Percentiles rank a stretch among this genome's conserved stretches.
phyloP scores from a whole-genome alignment of 2,797 vertebrate genomes.

The Gymnodraco acuticeps region DNA sequence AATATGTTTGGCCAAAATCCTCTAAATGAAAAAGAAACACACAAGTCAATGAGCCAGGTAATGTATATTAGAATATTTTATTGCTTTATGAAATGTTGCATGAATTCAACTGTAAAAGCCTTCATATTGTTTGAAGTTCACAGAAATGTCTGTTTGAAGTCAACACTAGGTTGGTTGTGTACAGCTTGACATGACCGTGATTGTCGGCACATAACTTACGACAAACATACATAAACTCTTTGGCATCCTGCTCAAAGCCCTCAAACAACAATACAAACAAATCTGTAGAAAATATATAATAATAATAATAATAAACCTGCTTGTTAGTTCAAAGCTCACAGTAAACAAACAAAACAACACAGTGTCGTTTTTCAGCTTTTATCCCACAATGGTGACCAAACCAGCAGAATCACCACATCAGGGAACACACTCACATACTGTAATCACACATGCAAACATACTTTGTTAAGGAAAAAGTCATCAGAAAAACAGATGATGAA shows the following conservation, averaged over 20 bases:
- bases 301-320: conserved; percentile 75
- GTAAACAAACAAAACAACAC: conserved; percentile 87
- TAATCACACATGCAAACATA: conserved; percentile 74
- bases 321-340: conserved; percentile 88
- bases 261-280: conserved; percentile 89
- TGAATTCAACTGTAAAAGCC: conserved; percentile 83
- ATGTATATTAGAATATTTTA: conserved; percentile 85
- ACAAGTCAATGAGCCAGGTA: conserved; percentile 17
- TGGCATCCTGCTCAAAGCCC: conserved; percentile 87
- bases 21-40: conserved; percentile 8
- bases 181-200: conserved; percentile 87
- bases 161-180: conserved; percentile 77
- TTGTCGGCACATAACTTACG: conserved; percentile 90
- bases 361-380: conserved; percentile 58
- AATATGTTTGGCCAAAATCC: neutral
- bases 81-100: conserved; percentile 87
- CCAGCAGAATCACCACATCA: conserved; percentile 89
- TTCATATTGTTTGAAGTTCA: conserved; percentile 84
- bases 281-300: conserved; percentile 95
- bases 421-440: conserved; percentile 72
- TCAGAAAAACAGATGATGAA: conserved; percentile 54
- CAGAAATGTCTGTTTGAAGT: conserved; percentile 82
- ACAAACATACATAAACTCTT: conserved; percentile 92
- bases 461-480: conserved; percentile 49
- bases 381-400: conserved; percentile 82